Percentiles rank a stretch among this genome's conserved stretches.
Evolutionary conservation across 2,113 vertebrate species (phyloP).

Genomic region (Neodontobutis hainanensis): DNA sequence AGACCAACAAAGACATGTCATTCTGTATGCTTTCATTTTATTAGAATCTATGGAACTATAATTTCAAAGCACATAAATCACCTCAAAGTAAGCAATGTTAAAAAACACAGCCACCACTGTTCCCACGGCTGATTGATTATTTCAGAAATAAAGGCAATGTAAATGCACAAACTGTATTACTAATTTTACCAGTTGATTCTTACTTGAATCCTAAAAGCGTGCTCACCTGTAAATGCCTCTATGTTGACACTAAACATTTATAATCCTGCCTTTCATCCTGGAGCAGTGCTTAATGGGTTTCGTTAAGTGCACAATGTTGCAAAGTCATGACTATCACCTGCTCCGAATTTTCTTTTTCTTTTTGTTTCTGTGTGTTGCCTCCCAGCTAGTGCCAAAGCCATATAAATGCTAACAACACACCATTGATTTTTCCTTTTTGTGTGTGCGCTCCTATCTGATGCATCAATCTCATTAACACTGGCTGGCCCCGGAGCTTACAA

Average conservation of each 20-base stretch:
- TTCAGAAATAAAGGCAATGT: too few relatives aligned
- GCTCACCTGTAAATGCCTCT: slow-evolving; percentile 19
- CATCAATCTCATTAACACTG: slow-evolving; percentile 64
- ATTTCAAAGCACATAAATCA: not conserved
- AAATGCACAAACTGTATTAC: too few relatives aligned
- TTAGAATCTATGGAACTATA: too few relatives aligned
- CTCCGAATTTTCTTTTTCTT: slow-evolving; percentile 18
- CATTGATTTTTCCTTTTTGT: slow-evolving; percentile 60
- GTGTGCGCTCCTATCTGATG: slow-evolving; percentile 44
- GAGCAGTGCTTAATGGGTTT: slow-evolving; percentile 55
- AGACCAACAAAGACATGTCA: too few relatives aligned
- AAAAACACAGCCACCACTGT: too few relatives aligned
- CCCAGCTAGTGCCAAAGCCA: slow-evolving; percentile 45
- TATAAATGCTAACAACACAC: slow-evolving; percentile 65
- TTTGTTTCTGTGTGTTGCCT: slow-evolving; percentile 32
- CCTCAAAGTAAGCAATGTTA: not conserved
- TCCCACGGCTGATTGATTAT: not conserved
- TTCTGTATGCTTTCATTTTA: too few relatives aligned
- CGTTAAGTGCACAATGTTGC: slow-evolving; percentile 49
- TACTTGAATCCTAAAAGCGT: not conserved
- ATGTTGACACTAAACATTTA: slow-evolving; percentile 52
- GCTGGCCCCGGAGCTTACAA: slow-evolving; percentile 27
- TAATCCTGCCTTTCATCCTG: slow-evolving; percentile 37
- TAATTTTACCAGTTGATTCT: not conserved
- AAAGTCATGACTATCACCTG: slow-evolving; percentile 35